Base-by-base conservation (phyloP, 2,888 invertebrate species). In the Pollenia labialis region DNA sequence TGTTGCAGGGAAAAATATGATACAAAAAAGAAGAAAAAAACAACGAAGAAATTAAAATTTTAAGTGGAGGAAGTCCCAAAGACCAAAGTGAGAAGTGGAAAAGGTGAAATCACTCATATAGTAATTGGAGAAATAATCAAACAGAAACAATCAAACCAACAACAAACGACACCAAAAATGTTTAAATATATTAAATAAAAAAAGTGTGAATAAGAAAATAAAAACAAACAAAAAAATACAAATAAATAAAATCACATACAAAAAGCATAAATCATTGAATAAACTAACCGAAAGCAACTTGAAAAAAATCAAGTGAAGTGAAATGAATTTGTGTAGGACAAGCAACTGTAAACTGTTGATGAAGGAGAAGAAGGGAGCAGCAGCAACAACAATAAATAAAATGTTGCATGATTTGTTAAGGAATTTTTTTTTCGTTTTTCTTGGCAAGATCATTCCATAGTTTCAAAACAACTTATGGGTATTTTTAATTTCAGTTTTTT, bases 221-320 rank as follows among this genome's bases (percentile, higher is more conserved):
- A 9, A 18, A 54, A 44, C 42, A 54, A 42, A 69, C 23, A 50
- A 9, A 50, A 60, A 79, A 56, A 44, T 6, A 23, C 9, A 46
- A 14, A 62, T 23, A 80, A 52, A 80, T 71, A 32, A 71, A 80
- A 80, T 69, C 79, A 80, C 71, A 80, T 71, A 62, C 54, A 72
- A 72, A 12, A 81, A 56, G n/a, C 46, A 58, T 74, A 81, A 81
- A 81, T 66, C 48, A 74, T 48, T 56, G 58, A 56, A 74, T 50
- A 52, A 69, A 48, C 14, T 68, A 69, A 40, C 14, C 58, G 40
- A 68, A 68, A 40, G 48, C 48, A 68, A 77, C 58, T 18, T 68
- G 14, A 77, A 77, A 68, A 40, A 8, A 58, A 14, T 58, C 14
- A 56, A 58, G 7, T 77, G 62, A 44, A 58, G 23, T 50, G 50